Base-by-base conservation (phyloP, 2,797 vertebrate genomes). In the Rhinatrema bivittatum region DNA sequence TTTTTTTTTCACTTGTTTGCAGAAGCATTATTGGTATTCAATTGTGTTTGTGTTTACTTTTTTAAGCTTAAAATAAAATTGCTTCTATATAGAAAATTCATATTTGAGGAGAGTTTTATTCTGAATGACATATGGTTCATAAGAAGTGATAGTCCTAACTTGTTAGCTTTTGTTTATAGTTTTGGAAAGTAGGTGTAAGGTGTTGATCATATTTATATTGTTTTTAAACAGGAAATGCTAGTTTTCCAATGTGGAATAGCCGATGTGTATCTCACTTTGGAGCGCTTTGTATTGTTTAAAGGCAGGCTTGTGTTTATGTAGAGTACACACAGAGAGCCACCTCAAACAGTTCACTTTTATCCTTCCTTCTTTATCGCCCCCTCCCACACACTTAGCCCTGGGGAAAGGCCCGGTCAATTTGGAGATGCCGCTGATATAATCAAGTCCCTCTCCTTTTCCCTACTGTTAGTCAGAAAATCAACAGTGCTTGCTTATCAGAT, bases 401-500 rank as follows among this genome's bases (percentile, higher is more conserved):
- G 48, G 63, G 73, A 68, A 54, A 51, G 73, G 56, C 70, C 73
- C 75, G 81, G 76, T 84, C 83, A 79, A 67, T 65, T 81, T 66
- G 45, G 52, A 72, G 78, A 70, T 60, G 56, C 56, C 56, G 25
- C 8, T 60, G 29, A 32, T 70, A 54, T 50, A 72, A 64, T 61
- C 51, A 46, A 62, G 46, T 52, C 31, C 48, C 46, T 47, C 42
- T 72, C 76, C 77, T 80, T 86, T 70, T 64, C 58, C 80, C 68
- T 63, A 46, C 58, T 81, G 82, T 84, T 84, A 87, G 80, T 86
- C 74, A 85, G 76, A 78, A 61, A 73, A 56, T 76, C 82, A 85
- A 86, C 80, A 91, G 76, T 79, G 75, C 53, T 72, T 74, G 64
- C 72, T 82, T 84, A 86, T 86, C 81, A 87, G 84, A 85, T 90